Evolutionary conservation across 2,797 vertebrate genomes (phyloP), one percentile per base, ranked within the genome.

Genomic region (Chelon labrosus): DNA sequence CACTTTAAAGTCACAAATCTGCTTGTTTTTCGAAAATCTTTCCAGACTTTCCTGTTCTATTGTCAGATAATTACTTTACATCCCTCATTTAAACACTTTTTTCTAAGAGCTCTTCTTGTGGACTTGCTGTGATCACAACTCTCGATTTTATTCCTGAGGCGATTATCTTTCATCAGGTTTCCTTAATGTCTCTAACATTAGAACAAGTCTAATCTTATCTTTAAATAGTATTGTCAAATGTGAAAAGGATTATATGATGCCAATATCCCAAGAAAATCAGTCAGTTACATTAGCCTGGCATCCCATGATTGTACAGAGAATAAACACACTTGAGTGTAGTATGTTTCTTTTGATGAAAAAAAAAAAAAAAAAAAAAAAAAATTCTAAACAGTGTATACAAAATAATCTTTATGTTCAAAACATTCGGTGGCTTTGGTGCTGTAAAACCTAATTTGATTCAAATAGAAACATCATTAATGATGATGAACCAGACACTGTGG

Each of bases 41-140:
- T 2, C 31, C 31, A 35, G 31, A 35, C 7, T 6, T 35, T 35
- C 31, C 31, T 8, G 7, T 35, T 35, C 6, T 35, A 31, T 31
- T 31, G 31, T 4, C 31, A 31, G 31, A 39, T 39, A 11, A 52
- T 79, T 77, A 84, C 85, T 79, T 52, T 27, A 65, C 42, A 44
- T 31, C 31, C 31, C 2, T 31, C 31, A 31, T 31, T 31, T 31
- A 49, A 27, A 59, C 12, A 27, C 12, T 22, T 22, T 7, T 50
- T 51, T 39, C n/a, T n/a, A n/a, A n/a, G 25, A 27, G 25, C 2
- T 27, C 25, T 54, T 42, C 2, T 22, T 4, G 9, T 55, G 41
- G 17, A 25, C 27, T 1, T 10, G 17, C 16, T 41, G 41, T 35
- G 41, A 55, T 42, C 12, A 13, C 10, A 13, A 1, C 11, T 11